Evolutionary conservation across 2,113 vertebrate genomes (phyloP).

Genomic region (Nannospalax galili): DNA sequence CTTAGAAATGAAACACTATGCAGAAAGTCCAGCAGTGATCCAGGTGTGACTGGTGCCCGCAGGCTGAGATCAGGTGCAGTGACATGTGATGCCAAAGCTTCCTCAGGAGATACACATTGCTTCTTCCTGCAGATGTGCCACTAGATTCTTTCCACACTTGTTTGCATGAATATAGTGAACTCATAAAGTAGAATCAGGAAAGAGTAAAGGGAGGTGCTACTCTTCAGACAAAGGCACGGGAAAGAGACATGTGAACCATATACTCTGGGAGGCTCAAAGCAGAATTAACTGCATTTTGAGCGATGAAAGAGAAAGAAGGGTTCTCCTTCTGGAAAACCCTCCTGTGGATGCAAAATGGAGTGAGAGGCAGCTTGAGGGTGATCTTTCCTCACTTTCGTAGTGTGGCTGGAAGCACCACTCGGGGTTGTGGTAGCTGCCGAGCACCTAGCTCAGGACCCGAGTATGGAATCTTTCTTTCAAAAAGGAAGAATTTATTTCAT

Average conservation of each 20-base stretch:
- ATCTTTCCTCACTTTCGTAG: neutral
- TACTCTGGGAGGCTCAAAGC: neutral
- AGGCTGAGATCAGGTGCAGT: neutral
- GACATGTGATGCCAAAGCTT: neutral
- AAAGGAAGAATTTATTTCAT: constrained; percentile 45
- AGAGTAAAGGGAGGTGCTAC: neutral
- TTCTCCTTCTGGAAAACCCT: neutral
- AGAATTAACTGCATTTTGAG: neutral
- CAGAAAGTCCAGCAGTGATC: neutral
- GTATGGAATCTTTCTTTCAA: neutral
- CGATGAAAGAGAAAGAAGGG: neutral
- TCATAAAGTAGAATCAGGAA: neutral
- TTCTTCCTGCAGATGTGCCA: neutral
- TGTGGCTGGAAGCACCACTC: neutral
- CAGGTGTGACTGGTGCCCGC: neutral
- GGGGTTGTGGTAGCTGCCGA: too few relatives aligned
- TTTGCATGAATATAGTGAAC: neutral
- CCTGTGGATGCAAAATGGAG: neutral
- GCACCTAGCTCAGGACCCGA: neutral
- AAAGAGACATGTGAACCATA: too few relatives aligned
- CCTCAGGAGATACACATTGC: neutral
- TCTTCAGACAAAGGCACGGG: neutral
- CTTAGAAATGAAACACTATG: neutral
- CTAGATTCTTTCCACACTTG: neutral
- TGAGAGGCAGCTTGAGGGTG: neutral